These are phyloP conservation scores for Oxystoma pomonae DNA, from an alignment of 2,888 invertebrate genomes.

Conservation along the genomic window DNA sequence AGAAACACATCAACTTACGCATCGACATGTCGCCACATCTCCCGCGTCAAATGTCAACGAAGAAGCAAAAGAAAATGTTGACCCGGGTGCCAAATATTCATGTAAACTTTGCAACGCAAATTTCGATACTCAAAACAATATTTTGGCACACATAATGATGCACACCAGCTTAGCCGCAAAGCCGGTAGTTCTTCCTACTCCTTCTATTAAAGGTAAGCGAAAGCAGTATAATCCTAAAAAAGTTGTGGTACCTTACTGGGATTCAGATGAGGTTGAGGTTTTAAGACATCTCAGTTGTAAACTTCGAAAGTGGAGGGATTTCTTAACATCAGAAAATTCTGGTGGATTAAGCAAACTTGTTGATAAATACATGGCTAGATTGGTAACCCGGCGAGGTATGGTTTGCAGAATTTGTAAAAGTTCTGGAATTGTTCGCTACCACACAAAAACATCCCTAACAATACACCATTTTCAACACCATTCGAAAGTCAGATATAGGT, in stretches of 20 bases:
- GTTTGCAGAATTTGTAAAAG: constrained; percentile 44
- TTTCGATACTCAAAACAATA: constrained; percentile 47
- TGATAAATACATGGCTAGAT: constrained; percentile 44
- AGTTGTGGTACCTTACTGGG: constrained; percentile 44
- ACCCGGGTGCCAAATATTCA: constrained; percentile 45
- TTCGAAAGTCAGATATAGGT: constrained; percentile 43
- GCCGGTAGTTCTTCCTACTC: constrained; percentile 34
- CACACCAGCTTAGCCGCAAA: constrained; percentile 44
- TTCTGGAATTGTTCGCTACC: constrained; percentile 45
- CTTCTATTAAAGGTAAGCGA: constrained; percentile 39
- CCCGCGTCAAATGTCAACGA: constrained; percentile 45
- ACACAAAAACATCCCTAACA: constrained; percentile 47
- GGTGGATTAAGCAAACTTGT: constrained; percentile 35
- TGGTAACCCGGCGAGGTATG: constrained; percentile 41
- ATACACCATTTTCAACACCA: constrained; percentile 54
- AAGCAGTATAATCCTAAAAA: constrained; percentile 53
- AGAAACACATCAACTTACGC: constrained; percentile 49
- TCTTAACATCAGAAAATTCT: constrained; percentile 29
- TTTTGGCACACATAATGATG: constrained; percentile 50
- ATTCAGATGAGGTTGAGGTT: constrained; percentile 39
- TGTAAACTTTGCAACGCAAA: constrained; percentile 49
- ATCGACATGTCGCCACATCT: constrained; percentile 49
- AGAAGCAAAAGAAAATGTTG: constrained; percentile 46
- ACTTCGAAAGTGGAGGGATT: constrained; percentile 36
- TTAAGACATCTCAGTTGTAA: constrained; percentile 39